Evolutionary conservation across 1,140 invertebrate species (phyloP), one percentile per base, ranked within the genome.

Genomic region (Eumaeus atala): DNA sequence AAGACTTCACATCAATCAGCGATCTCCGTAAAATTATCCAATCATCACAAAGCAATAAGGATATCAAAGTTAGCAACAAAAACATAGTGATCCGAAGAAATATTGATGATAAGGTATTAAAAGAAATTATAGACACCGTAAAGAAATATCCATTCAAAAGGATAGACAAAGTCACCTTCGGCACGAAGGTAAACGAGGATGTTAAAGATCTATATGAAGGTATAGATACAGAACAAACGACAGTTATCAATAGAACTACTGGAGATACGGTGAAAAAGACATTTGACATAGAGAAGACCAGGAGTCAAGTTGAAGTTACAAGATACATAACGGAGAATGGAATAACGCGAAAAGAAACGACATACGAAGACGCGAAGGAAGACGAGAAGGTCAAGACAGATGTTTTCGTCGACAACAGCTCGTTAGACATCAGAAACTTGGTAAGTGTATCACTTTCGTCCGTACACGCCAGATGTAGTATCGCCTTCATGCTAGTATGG

Each of bases 341-440:
- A n/a, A 73, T 89, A 44, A 88, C 79, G 7, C 85, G 79, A 21
- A 89, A 87, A 66, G 71, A 79, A 61, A 87, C 86, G 21, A 89
- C 87, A 34, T 89, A 87, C 44, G 87, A 88, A 68, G 87, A 89
- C 61, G 79, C 83, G 7, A 87, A 88, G 69, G 85, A 77, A 65
- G 86, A 89, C 54, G 87, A 88, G 17, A 88, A 87, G 61, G 67
- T 88, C 52, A 87, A 75, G 62, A 88, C 84, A 11, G 75, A 88
- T 66, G 84, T 82, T 62, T 88, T 83, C 74, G 84, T 88, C 62
- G 87, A 89, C 62, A 86, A 87, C 60, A 87, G 79, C 66, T 71
- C 68, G 69, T 73, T 84, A 83, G 87, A 89, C 83, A 77, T 89
- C 84, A 88, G 66, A 82, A 86, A 87, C 64, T 81, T 82, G 87